Percentiles rank a stretch among this genome's conserved stretches.
Conservation (phyloP, 2,797 vertebrate species). For the Notolepis coatsorum region DNA sequence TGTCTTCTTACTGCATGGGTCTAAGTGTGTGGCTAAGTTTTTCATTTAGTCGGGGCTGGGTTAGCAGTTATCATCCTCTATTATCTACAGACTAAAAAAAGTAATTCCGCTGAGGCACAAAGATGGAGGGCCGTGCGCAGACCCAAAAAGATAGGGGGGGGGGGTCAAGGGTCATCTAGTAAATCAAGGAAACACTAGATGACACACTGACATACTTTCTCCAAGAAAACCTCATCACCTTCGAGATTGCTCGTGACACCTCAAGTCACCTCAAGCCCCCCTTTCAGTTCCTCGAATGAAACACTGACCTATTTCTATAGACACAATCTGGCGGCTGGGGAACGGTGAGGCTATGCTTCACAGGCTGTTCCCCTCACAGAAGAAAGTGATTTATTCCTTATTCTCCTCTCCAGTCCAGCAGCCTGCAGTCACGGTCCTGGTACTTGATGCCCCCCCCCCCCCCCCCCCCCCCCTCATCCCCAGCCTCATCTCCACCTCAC, state of each 20-base stretch:
- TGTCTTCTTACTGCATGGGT: too few species aligned
- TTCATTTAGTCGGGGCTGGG: neutral
- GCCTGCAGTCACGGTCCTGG: neutral
- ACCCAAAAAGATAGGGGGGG: neutral
- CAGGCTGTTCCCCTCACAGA: neutral
- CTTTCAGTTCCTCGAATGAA: slow-evolving; percentile 23
- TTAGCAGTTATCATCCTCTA: slow-evolving; percentile 11
- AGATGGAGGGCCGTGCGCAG: slow-evolving; percentile 10
- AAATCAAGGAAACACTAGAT: neutral
- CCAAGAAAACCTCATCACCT: neutral
- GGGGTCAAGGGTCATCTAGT: neutral
- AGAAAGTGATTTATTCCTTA: slow-evolving; percentile 16
- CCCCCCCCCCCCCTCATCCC: neutral
- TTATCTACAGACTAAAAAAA: slow-evolving; percentile 26
- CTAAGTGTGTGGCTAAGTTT: too few species aligned
- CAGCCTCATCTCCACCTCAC: too few species aligned
- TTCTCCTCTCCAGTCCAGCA: slow-evolving; percentile 15
- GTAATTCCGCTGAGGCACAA: neutral
- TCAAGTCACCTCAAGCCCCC: neutral
- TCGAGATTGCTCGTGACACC: neutral
- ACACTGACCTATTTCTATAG: slow-evolving; percentile 19
- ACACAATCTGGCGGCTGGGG: slow-evolving; percentile 3
- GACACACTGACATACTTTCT: slow-evolving; percentile 46
- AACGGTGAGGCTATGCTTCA: neutral
- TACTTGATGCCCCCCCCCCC: neutral